Evolutionary conservation across 2,113 vertebrate genomes (phyloP), one percentile per base, ranked within the genome.

Genomic region (Dicentrarchus labrax): DNA sequence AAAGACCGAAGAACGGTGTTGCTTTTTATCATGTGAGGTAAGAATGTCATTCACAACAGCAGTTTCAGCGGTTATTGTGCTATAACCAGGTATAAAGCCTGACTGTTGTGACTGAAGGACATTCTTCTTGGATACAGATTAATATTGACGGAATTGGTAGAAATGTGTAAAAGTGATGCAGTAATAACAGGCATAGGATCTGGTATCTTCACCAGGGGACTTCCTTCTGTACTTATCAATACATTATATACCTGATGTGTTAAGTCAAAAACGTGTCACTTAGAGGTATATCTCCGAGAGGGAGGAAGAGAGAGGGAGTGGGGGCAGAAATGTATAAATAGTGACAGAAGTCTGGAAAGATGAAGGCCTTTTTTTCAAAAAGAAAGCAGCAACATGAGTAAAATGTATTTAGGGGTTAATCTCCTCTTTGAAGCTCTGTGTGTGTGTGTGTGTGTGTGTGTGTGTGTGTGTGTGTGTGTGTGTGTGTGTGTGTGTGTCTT

Each of bases 371-470:
- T 71, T 66, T 72, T 70, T 48, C 38, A 70, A 51, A 75, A 16
- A 51, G 57, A 54, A 60, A 38, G 51, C 5, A 4, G 45, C 67
- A 66, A 76, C 51, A 86, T 65, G 67, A 81, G 15, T 6, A 13
- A 59, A 69, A 80, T 83, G 53, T 24, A 79, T 65, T n/a, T 56
- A 66, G n/a, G 48, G 50, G 22, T 39, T 79, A 78, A 65, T 68
- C 68, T 62, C 59, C 24, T 54, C 76, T 73, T 73, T 76, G 68
- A 83, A 48, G n/a, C 10, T 30, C 30, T 39, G 22, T 48, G 45
- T 24, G 19, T 45, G 4, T 47, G 39, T 39, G 21, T 47, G 45
- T 22, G 19, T 45, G 6, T 47, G 39, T 45, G 11, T 43, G 43
- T 43, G 43, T 43, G 19, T 15, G 45, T 39, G 22, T 48, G 38